Conservation (phyloP, 2,888 invertebrate genomes). For the Drosophila longiperda region DNA sequence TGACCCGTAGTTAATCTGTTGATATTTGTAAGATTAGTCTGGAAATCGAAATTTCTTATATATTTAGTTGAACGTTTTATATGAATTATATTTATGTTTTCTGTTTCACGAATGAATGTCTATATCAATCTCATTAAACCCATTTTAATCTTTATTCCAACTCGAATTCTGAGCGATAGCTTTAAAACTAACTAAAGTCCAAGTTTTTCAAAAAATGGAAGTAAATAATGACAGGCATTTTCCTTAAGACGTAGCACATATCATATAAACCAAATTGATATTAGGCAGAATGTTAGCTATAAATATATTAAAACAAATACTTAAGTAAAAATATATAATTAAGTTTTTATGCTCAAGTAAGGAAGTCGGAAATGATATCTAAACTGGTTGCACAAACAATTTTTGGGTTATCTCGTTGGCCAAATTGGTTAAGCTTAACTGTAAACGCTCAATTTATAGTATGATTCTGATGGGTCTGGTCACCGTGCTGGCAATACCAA, state of each 20-base stretch:
- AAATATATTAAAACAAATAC: neutral
- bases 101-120: neutral
- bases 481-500: conserved; percentile 96
- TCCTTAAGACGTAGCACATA: neutral
- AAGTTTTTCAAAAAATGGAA: neutral
- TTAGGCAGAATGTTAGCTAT: neutral
- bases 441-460: conserved; percentile 85
- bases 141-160: neutral
- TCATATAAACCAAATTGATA: too few species aligned
- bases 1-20: neutral
- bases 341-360: neutral
- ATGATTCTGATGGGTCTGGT: conserved; percentile 97
- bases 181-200: neutral
- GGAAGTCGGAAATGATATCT: neutral
- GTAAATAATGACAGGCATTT: neutral
- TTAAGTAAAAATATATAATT: neutral
- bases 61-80: neutral
- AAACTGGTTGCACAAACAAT: neutral
- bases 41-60: neutral
- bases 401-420: neutral
- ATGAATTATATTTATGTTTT: neutral
- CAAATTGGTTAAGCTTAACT: conserved; percentile 50
- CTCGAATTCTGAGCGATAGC: neutral
- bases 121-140: neutral
- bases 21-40: neutral